These are phyloP conservation scores for Pandion haliaetus DNA, from an alignment of 2,113 vertebrate genomes.

Conservation along the genomic window DNA sequence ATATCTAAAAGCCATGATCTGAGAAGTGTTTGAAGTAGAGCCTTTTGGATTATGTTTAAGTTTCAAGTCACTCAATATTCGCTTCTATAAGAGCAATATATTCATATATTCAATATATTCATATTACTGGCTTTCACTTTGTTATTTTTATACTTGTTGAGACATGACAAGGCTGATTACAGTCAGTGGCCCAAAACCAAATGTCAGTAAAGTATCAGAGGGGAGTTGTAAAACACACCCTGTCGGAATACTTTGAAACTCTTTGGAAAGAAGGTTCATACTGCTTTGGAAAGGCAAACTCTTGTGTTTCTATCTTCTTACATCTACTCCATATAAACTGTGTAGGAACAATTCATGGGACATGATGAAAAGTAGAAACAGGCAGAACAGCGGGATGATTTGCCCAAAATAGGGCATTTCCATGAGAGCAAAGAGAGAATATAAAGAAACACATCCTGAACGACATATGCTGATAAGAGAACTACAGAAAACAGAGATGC, in stretches of 20 bases:
- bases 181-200: background rate
- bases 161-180: background rate
- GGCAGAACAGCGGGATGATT: background rate
- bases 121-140: background rate
- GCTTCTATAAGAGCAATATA: conserved; percentile 1
- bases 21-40: conserved; percentile 12
- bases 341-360: background rate
- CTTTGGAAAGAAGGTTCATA: background rate
- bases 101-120: conserved; percentile 1
- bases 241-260: background rate
- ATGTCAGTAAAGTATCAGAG: background rate
- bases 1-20: background rate
- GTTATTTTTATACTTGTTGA: conserved; percentile 11
- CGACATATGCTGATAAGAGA: background rate
- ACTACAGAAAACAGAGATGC: background rate
- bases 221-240: background rate
- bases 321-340: background rate
- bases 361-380: background rate
- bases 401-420: background rate
- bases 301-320: background rate
- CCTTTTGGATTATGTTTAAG: background rate
- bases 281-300: background rate
- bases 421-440: background rate
- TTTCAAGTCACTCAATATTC: background rate
- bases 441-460: background rate